Base-by-base conservation (phyloP, 2,797 vertebrate genomes). In the Alauda arvensis region DNA sequence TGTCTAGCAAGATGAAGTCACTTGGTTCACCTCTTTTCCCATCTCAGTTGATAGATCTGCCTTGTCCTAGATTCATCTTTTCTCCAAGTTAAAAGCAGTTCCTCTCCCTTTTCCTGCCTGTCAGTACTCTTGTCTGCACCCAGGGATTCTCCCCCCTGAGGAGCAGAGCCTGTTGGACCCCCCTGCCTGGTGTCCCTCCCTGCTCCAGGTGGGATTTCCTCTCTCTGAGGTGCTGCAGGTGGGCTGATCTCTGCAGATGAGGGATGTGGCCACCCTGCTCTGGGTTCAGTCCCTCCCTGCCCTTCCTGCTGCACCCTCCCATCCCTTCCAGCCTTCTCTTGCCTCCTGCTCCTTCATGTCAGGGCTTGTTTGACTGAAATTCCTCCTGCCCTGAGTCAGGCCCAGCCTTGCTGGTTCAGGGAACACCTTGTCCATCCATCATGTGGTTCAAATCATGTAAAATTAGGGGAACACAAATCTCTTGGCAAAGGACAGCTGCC, bases 351-450 rank as follows among this genome's bases (percentile, higher is more conserved):
- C 46, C 60, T 55, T 79, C 80, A 0, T 83, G 93, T 68, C 68
- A 9, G 0, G 5, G 85, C 94, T 84, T 75, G 94, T 83, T 45
- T 0, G 3, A 9, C 49, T 63, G n/a, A 16, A 60, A 12, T 52
- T 49, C 65, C 52, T 26, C 77, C 70, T 92, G 57, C 85, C 75
- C 42, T 61, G 80, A 87, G 74, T 78, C 91, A 89, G 81, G 86
- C 59, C 76, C 62, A 56, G 75, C 90, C 74, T 66, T 84, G 80
- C 80, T 61, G 26, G 65, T 49, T 89, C 57, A 79, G 55, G 90
- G 88, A 94, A 85, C 90, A 89, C 84, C 78, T 72, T 78, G 66
- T 81, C 25, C 3, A 2, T 80, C 88, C 63, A 16, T 87, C 77
- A 46, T 16, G 51, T n/a, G n/a, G 40, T 69, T 72, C 71, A 77